phyloP scores from a whole-genome alignment of 2,888 invertebrate genomes.

The Matsumyia berberina region DNA sequence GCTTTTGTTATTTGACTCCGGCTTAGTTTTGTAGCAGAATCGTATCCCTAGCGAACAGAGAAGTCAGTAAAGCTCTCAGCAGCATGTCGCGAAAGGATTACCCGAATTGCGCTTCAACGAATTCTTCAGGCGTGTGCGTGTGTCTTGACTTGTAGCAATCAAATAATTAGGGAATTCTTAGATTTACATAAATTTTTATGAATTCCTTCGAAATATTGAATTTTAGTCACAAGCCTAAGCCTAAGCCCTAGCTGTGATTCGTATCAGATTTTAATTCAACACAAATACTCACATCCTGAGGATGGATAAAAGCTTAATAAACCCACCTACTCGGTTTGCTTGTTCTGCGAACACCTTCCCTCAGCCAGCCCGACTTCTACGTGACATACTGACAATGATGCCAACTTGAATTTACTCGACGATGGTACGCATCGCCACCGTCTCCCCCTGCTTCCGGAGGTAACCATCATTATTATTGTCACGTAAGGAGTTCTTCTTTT shows the following conservation, averaged over 20 bases:
- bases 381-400: slow-evolving; percentile 61
- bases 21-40: no score
- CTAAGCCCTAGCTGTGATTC: slow-evolving; percentile 15
- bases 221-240: slow-evolving; percentile 1
- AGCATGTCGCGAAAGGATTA: no score
- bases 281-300: slow-evolving; percentile 28
- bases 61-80: no score
- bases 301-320: slow-evolving; percentile 45
- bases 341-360: slow-evolving; percentile 14
- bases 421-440: slow-evolving; percentile 35
- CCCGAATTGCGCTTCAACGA: no score
- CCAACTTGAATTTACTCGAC: slow-evolving; percentile 51
- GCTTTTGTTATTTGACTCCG: no score
- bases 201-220: no score
- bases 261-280: slow-evolving; percentile 46
- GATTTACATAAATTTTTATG: no score
- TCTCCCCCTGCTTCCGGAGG: slow-evolving; percentile 8
- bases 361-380: slow-evolving; percentile 40
- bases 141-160: no score
- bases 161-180: no score
- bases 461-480: slow-evolving; percentile 59
- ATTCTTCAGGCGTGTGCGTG: no score
- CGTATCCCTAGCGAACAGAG: no score
- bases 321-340: slow-evolving; percentile 38
- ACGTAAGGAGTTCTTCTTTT: slow-evolving; percentile 34